phyloP scores from a whole-genome alignment of 2,113 vertebrate genomes.

The pig (Sus scrofa) region T2T-Sscrofa CM000816.6:92132501-92133000 shows the following conservation, averaged over 20 bases:
- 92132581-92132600: neutral
- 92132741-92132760: too few species aligned
- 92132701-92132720: too few species aligned
- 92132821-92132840: too few species aligned
- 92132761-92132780: too few species aligned
- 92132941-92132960: neutral
- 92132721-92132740: too few species aligned
- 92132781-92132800: too few species aligned
- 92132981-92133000: neutral
- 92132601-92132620: neutral
- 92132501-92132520: neutral
- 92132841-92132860: too few species aligned
- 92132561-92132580: neutral
- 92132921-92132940: neutral
- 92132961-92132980: neutral
- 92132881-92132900: neutral
- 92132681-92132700: too few species aligned
- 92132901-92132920: neutral
- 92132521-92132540: neutral
- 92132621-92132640: neutral
- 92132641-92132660: too few species aligned
- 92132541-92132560: neutral
- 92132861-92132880: neutral
- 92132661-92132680: too few species aligned
- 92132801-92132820: too few species aligned